A percentile compares a stretch with the other conserved stretches of the same genome.
Conservation (phyloP, 30 jellyfish, hydroid and myxozoan genomes). For the Turritopsis rubra region DNA sequence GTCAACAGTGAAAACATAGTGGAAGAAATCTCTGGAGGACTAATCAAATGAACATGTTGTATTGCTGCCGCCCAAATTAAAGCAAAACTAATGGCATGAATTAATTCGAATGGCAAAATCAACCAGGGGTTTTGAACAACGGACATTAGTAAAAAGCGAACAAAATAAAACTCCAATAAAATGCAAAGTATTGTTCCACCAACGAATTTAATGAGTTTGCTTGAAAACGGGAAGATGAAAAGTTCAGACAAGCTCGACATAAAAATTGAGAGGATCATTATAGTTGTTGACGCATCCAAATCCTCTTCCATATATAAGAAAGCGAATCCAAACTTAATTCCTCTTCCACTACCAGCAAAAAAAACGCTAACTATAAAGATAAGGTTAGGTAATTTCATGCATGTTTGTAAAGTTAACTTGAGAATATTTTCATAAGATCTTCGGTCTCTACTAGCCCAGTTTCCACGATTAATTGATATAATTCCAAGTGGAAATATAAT, state of each 20-base stretch:
- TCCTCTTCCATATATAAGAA: constrained; percentile 36
- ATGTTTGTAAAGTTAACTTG: constrained; percentile 18
- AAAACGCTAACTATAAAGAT: constrained; percentile 46
- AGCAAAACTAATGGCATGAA: constrained; percentile 63
- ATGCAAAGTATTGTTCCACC: constrained; percentile 48
- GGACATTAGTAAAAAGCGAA: constrained; percentile 46
- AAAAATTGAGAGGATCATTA: constrained; percentile 58
- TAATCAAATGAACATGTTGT: constrained; percentile 31
- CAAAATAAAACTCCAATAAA: constrained; percentile 30
- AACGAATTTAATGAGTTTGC: constrained; percentile 12
- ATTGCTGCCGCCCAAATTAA: constrained; percentile 66
- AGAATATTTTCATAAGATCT: not conserved
- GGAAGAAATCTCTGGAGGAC: constrained; percentile 43
- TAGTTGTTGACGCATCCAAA: constrained; percentile 29
- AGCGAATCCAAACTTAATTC: constrained; percentile 45
- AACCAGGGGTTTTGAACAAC: constrained; percentile 51
- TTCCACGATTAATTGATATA: not conserved
- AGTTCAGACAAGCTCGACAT: constrained; percentile 62
- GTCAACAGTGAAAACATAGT: constrained; percentile 47
- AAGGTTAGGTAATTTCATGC: constrained; percentile 33
- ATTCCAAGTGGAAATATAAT: not conserved
- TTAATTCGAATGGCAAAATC: constrained; percentile 37
- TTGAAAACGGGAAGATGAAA: constrained; percentile 54
- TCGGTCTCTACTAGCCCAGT: not conserved
- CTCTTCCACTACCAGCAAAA: constrained; percentile 54